Base-by-base conservation (phyloP, 2,888 invertebrate genomes). In the Nipponacmea schrenckii region DNA sequence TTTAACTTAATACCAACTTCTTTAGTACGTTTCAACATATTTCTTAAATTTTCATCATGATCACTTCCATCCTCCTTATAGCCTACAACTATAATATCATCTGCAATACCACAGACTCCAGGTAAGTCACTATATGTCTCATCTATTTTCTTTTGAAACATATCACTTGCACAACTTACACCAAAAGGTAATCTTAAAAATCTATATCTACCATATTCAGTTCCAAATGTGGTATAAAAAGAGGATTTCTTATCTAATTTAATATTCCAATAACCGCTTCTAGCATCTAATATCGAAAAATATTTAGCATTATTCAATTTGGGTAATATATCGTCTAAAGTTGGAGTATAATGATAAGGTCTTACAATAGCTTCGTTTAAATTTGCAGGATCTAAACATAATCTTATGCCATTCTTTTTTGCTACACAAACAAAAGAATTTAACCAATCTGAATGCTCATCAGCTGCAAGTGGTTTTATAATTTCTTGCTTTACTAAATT, bases 61-160 rank as follows among this genome's bases (percentile, higher is more conserved):
- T 56, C 56, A 20, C 20, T 56, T 10, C 56, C 56, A 56, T 56
- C 56, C 12, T 20, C 56, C 17, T 56, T 20, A 56, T 56, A 56
- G 17, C 56, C 56, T 17, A 56, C 20, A 20, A 56, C 15, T 10
- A n/a, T 56, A 56, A 56, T 56, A 17, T 56, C 20, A 56, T 20
- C 56, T 15, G 20, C 56, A 20, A 56, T 56, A 10, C 56, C 56
- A 56, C 56, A 56, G 10, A 56, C 56, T n/a, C 56, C 56, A 2
- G 8, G 12, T 20, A 56, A 56, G 3, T 56, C 20, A 56, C 17
- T 17, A 56, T 56, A 56, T 1, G 56, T 20, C 17, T 56, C 56
- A 56, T 56, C 56, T 17, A 56, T 56, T 56, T 56, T 56, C 56
- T 56, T 56, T 56, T 56, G 56, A 56, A 56, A 56, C 56, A 56